phyloP scores from a whole-genome alignment of 2,113 vertebrate genomes.

The Ahaetulla prasina region DNA sequence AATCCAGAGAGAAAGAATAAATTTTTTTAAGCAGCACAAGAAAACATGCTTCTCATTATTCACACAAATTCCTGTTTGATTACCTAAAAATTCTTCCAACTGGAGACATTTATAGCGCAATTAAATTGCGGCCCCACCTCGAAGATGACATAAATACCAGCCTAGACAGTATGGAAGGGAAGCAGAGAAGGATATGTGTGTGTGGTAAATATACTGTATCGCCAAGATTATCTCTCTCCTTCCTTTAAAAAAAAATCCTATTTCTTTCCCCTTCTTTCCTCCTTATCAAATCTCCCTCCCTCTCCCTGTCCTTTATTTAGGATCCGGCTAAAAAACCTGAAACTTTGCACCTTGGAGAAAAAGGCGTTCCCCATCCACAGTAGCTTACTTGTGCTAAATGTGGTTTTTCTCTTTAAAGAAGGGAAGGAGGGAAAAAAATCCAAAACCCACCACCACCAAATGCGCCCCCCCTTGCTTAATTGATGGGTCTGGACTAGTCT shows the following conservation, averaged over 20 bases:
- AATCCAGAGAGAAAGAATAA: background rate
- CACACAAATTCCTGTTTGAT: background rate
- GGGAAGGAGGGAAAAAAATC: conserved; percentile 29
- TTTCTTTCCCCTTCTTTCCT: background rate
- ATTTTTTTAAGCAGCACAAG: conserved; percentile 38
- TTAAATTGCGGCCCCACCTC: conserved; percentile 32
- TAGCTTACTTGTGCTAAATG: conserved; percentile 55
- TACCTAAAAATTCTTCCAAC: background rate
- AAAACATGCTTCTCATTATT: conserved; percentile 21
- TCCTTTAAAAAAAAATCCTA: conserved; percentile 27
- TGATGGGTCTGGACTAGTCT: conserved; percentile 71
- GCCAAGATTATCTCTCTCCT: conserved; percentile 14
- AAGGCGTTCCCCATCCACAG: conserved; percentile 49
- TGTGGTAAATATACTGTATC: background rate
- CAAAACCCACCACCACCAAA: background rate
- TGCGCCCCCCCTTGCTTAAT: conserved; percentile 58
- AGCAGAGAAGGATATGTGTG: background rate
- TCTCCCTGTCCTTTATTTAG: background rate
- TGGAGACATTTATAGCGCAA: conserved; percentile 10
- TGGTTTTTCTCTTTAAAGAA: conserved; percentile 60
- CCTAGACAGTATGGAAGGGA: background rate
- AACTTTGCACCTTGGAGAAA: conserved; percentile 50
- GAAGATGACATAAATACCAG: conserved; percentile 25
- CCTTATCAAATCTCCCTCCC: background rate
- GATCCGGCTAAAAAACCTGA: conserved; percentile 26